Evolutionary conservation across 1,140 invertebrate genomes (phyloP), one percentile per base, ranked within the genome.

Genomic region (Amyelois transitella): DNA sequence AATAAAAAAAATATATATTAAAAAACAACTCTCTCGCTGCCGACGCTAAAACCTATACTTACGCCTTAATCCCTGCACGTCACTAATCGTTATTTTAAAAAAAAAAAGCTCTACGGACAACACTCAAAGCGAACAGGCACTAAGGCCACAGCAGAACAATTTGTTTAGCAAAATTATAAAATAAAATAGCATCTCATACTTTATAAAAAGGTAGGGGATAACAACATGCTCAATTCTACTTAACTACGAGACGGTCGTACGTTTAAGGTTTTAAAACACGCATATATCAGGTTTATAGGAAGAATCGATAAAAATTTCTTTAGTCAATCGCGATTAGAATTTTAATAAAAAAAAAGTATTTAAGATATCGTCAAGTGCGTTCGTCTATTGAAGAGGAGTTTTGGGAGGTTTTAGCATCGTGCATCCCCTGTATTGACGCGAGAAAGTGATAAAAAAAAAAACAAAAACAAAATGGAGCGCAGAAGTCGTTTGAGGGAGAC

Each of bases 351-450:
- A 38, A 38, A 38, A 10, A 38, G 7, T 32, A 32, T 38, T 38
- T 38, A 21, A 25, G 45, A 58, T 58, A 61, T 60, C 56, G 47
- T 62, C 49, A 55, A 61, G 61, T 75, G 63, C 66, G 58, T 44
- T 60, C 55, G 66, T 62, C 57, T 58, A 55, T 51, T 67, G 60
- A 78, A 66, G 66, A 72, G 79, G 74, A 81, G 72, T 59, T 72
- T 53, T 45, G 78, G 77, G 75, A 75, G 73, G 60, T 73, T 72
- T 65, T 81, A 87, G 84, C 84, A 87, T 77, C 84, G 84, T 87
- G 84, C 84, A 87, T 87, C 82, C 82, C 84, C 84, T 79, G 78
- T 75, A 69, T 77, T 75, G 81, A 81, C 84, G 84, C 82, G 82
- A 84, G 79, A 75, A 60, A 64, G 69, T n/a, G n/a, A 69, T 75